Percentiles rank a stretch among this genome's conserved stretches.
Evolutionary conservation across 2,797 vertebrate genomes (phyloP).

Genomic region (Amazona ochrocephala): DNA sequence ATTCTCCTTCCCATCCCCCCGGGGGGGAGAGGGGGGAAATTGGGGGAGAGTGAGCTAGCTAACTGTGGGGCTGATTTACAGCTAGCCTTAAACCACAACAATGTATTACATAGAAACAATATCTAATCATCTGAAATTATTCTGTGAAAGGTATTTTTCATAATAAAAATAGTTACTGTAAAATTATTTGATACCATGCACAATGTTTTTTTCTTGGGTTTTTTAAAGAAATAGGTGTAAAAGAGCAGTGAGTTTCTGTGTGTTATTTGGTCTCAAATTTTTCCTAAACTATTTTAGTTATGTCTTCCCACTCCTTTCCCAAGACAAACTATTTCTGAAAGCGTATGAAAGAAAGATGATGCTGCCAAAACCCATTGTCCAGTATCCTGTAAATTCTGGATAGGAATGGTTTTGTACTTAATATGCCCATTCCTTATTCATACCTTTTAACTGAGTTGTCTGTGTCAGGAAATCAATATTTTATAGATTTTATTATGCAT

Average conservation of each 20-base stretch:
- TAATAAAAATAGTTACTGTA: neutral
- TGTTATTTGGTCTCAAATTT: neutral
- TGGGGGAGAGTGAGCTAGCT: no score
- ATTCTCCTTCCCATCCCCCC: no score
- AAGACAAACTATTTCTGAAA: neutral
- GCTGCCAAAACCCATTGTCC: neutral
- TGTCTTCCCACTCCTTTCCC: neutral
- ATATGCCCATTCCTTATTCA: neutral
- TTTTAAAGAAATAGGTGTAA: neutral
- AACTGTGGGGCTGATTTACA: no score
- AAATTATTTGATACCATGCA: neutral
- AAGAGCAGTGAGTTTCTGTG: neutral
- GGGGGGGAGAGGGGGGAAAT: no score
- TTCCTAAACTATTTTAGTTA: neutral
- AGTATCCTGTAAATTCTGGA: neutral
- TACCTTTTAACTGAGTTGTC: neutral
- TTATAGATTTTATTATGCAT: neutral
- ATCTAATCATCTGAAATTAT: neutral
- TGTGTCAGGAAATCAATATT: slow-evolving; percentile 31
- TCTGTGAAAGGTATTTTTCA: neutral
- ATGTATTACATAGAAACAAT: neutral
- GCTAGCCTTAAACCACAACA: no score
- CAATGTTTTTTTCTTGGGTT: neutral
- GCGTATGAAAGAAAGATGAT: neutral
- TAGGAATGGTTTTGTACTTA: neutral